phyloP scores from a whole-genome alignment of 2,888 invertebrate species.

The Athripsodes cinereus region DNA sequence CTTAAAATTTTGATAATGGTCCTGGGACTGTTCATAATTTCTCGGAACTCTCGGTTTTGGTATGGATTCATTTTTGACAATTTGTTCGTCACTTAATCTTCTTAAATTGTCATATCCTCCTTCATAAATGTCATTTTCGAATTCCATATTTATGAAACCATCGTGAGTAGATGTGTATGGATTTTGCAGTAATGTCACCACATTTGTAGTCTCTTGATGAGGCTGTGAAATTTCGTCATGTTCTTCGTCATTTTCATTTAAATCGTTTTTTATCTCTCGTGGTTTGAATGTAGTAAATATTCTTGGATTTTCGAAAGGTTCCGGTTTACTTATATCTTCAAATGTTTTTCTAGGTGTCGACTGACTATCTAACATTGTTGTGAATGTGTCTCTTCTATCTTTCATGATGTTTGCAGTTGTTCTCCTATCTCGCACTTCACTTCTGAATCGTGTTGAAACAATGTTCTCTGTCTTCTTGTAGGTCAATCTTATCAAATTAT shows the following conservation, averaged over 20 bases:
- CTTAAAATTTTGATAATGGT: not conserved
- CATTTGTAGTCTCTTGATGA: not conserved
- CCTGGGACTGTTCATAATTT: not conserved
- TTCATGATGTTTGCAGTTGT: slow-evolving; percentile 31
- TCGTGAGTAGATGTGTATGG: slow-evolving; percentile 11
- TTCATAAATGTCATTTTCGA: slow-evolving; percentile 14
- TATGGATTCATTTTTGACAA: not conserved
- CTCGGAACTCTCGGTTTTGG: not conserved
- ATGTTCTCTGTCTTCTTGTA: slow-evolving; percentile 44
- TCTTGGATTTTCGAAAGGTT: not conserved
- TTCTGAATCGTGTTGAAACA: slow-evolving; percentile 38
- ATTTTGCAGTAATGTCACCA: slow-evolving; percentile 6
- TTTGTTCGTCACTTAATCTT: not conserved
- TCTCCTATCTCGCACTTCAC: slow-evolving; percentile 35
- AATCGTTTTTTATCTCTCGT: not conserved
- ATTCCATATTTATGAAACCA: slow-evolving; percentile 16
- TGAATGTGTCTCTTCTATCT: slow-evolving; percentile 40
- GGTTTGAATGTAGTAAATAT: not conserved
- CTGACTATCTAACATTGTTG: slow-evolving; percentile 34
- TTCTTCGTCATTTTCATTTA: not conserved
- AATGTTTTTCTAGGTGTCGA: slow-evolving; percentile 16
- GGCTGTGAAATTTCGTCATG: not conserved
- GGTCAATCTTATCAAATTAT: slow-evolving; percentile 39
- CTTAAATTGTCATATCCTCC: not conserved
- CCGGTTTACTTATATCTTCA: not conserved